phyloP scores from a whole-genome alignment of 2,888 invertebrate genomes.

The Norana najaformis region DNA sequence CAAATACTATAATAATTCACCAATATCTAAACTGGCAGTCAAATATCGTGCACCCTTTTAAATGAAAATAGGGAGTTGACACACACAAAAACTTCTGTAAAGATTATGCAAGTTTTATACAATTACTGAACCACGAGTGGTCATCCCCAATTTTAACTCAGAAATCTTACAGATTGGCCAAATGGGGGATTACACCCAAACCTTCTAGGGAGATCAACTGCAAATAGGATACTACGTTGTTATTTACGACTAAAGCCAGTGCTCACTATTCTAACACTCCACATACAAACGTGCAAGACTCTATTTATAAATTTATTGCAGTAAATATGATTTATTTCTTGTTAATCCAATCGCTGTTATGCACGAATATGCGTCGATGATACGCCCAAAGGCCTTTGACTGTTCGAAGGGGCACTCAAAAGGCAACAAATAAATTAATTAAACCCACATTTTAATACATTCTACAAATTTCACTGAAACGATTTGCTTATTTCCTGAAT shows the following conservation, averaged over 20 bases:
- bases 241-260: background rate
- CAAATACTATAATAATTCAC: no score
- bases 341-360: background rate
- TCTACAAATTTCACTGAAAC: background rate
- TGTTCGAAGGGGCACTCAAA: background rate
- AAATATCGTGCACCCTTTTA: background rate
- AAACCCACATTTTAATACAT: background rate
- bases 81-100: background rate
- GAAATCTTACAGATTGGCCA: background rate
- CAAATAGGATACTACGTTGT: background rate
- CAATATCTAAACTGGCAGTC: no score
- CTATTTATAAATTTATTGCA: background rate
- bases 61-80: background rate
- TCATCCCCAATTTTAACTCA: background rate
- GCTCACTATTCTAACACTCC: background rate
- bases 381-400: background rate
- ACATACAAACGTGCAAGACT: background rate
- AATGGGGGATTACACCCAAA: background rate
- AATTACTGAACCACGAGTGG: background rate
- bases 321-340: background rate
- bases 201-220: background rate
- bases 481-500: background rate
- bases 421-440: background rate
- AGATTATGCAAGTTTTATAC: background rate
- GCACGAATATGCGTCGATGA: conserved; percentile 6